Percentiles rank a stretch among this genome's conserved stretches.
Evolutionary conservation across 2,113 vertebrate species (phyloP).

Genomic region (Rissa tridactyla): DNA sequence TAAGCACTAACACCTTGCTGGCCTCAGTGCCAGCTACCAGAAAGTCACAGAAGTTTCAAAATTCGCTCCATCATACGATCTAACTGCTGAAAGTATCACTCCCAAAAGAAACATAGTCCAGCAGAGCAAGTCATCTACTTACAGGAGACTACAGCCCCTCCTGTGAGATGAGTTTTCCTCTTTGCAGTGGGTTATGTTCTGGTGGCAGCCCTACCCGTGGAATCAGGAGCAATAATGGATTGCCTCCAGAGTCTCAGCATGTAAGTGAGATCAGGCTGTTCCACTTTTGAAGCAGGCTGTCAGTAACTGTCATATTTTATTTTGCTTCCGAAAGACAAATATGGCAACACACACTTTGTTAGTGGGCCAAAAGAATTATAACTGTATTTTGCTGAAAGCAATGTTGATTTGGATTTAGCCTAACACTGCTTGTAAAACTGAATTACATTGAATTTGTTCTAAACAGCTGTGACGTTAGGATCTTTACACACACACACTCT

Average conservation of each 20-base stretch:
- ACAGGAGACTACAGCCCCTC: not conserved
- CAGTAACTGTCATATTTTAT: slow-evolving; percentile 64
- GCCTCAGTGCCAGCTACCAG: not conserved
- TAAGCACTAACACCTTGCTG: not conserved
- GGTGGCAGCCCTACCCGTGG: not conserved
- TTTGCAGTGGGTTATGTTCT: not conserved
- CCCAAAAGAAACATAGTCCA: not conserved
- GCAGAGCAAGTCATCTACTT: not conserved
- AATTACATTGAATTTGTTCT: slow-evolving; percentile 43
- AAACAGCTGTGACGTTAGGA: not conserved
- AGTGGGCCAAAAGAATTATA: slow-evolving; percentile 43
- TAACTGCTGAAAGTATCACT: not conserved
- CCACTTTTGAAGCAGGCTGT: slow-evolving; percentile 28
- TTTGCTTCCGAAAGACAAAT: slow-evolving; percentile 38
- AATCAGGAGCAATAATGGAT: slow-evolving; percentile 5
- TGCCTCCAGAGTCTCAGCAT: not conserved
- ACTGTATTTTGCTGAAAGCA: slow-evolving; percentile 49
- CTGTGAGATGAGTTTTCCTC: not conserved
- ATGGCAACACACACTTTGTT: slow-evolving; percentile 16
- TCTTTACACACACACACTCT: not conserved
- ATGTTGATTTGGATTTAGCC: slow-evolving; percentile 64
- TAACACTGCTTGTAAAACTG: slow-evolving; percentile 59
- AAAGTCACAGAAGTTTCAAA: not conserved
- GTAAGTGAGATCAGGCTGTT: not conserved
- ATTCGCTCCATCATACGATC: not conserved